Base-by-base conservation (phyloP, 2,797 vertebrate species). In the Anisognathus igniventris region DNA sequence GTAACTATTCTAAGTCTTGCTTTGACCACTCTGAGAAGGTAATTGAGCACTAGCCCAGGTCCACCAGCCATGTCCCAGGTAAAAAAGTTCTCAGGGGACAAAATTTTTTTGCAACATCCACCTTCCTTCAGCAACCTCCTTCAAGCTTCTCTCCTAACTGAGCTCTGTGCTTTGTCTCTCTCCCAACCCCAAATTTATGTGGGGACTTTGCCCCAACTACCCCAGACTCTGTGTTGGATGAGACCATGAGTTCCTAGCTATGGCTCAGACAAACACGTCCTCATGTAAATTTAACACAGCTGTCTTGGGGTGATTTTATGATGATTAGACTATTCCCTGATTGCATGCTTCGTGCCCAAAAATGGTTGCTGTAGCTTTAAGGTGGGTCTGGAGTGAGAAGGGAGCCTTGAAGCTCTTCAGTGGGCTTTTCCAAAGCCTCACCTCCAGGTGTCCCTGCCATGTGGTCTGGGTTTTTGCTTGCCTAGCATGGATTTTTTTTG, bases 391-490 rank as follows among this genome's bases (percentile, higher is more conserved):
- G 25, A 11, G 12, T 6, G 8, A 64, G 24, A 16, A 10, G 9
- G 33, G 16, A 47, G 28, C 8, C 30, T 40, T 64, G 23, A 13
- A 14, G 25, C 8, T 50, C 54, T 35, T 58, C 0, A 0, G 16
- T 23, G 35, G 24, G 58, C 40, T 83, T 39, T 33, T 54, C 20
- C 33, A 62, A 72, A 64, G 24, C 58, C 30, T 54, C 40, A 47
- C 5, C 6, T 10, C 15, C 23, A 10, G 57, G 33, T 1, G 1
- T n/a, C 33, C 1, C 0, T 40, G 48, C 8, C 1, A 0, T 17
- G 20, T 2, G 9, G 6, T 40, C 42, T 40, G 50, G 25, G 13
- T 13, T 54, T 54, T 72, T 19, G 8, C 48, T 64, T 40, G 30
- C 20, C 68, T 40, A 56, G 16, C 10, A 10, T 40, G 23, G 12